Evolutionary conservation across 2,113 vertebrate genomes (phyloP), one percentile per base, ranked within the genome.

Genomic region (Trinectes maculatus): DNA sequence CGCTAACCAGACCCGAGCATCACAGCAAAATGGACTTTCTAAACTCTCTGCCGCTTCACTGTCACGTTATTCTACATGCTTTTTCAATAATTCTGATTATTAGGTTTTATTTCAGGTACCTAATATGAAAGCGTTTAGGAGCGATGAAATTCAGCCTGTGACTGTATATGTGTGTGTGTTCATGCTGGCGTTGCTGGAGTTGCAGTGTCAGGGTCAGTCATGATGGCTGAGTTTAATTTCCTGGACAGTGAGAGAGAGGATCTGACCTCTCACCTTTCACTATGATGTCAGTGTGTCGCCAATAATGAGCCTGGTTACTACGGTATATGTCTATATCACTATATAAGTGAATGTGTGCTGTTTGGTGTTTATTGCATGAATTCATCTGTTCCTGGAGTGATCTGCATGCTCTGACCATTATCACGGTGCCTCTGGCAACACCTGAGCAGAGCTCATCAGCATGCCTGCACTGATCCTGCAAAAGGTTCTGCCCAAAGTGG

Each of bases 361-460:
- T 63, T 62, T 53, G 16, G 31, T 51, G 59, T 48, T 64, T 77
- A 13, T 84, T 82, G 82, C 75, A 84, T 83, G 82, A 89, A 79
- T 81, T 70, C 43, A 54, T 80, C 72, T n/a, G n/a, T n/a, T n/a
- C n/a, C n/a, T n/a, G n/a, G n/a, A n/a, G n/a, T n/a, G n/a, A n/a
- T 85, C 69, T 84, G 82, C 76, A 88, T 80, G 85, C 78, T 75
- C 79, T 66, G 55, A 60, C 82, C 82, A 77, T 91, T 89, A 90
- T 86, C 87, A 86, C 37, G 76, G 71, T 25, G 83, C 85, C 87
- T 87, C 87, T 86, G 86, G 90, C 89, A 85, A 87, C 79, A 89
- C 82, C 79, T 86, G 85, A 80, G 81, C 77, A 74, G 33, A 55
- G 54, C 87, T 90, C 85, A 91, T 92, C 80, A 87, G 69, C 71